Conservation (phyloP, 2,888 invertebrate species). For the Galeruca laticollis region DNA sequence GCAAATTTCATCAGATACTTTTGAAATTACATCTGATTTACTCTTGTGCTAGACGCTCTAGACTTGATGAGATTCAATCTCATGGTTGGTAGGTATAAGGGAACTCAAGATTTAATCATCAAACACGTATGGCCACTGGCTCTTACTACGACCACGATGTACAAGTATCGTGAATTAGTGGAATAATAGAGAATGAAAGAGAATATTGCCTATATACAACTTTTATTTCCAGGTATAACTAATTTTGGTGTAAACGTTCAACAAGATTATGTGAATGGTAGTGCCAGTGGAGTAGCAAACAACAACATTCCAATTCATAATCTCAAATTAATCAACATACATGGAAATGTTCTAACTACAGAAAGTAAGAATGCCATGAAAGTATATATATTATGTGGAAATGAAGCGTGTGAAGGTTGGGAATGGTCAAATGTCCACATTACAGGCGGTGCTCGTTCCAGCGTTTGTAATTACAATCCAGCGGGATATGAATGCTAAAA, state of each 20-base stretch:
- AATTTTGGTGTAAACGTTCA: constrained; percentile 48
- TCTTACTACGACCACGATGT: too few species aligned
- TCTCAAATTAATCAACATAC: constrained; percentile 37
- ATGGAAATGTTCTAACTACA: constrained; percentile 25
- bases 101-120: too few species aligned
- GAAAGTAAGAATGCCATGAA: constrained; percentile 31
- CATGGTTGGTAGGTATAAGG: too few species aligned
- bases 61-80: too few species aligned
- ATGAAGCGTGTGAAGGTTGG: constrained; percentile 44
- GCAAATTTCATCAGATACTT: too few species aligned
- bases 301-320: constrained; percentile 46
- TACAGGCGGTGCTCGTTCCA: constrained; percentile 27
- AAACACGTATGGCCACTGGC: too few species aligned
- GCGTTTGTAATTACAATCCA: constrained; percentile 42
- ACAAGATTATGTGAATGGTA: constrained; percentile 47
- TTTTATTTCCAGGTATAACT: constrained; percentile 39
- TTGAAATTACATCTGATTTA: too few species aligned
- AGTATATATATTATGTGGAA: constrained; percentile 45
- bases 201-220: too few species aligned
- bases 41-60: too few species aligned
- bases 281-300: constrained; percentile 38
- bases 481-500: constrained; percentile 38
- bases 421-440: constrained; percentile 44
- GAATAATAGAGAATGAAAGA: too few species aligned
- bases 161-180: too few species aligned